Conservation (phyloP, 1,140 invertebrate genomes). For the Bombus difficillimus region DNA sequence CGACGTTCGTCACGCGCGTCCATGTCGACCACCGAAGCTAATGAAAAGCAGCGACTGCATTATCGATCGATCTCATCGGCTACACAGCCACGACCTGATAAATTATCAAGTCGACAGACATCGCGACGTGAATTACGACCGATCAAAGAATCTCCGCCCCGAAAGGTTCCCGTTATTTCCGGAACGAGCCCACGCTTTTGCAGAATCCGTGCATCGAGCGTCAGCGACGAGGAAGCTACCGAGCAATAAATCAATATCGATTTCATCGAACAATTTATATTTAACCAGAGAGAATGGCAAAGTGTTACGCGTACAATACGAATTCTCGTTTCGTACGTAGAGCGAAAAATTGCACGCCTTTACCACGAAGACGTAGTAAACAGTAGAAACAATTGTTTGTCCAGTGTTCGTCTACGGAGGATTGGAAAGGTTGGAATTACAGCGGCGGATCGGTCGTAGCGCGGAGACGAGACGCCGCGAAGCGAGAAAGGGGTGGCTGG, state of each 20-base stretch:
- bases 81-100: not conserved
- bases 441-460: not conserved
- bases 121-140: conserved; percentile 21
- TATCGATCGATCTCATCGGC: conserved; percentile 31
- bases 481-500: conserved; percentile 2
- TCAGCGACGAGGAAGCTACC: not conserved
- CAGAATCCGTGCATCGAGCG: not conserved
- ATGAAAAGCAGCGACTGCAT: conserved; percentile 28
- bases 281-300: not conserved
- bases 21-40: not conserved
- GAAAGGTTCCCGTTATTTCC: conserved; percentile 41
- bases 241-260: not conserved
- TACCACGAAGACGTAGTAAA: too few species aligned
- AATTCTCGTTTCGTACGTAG: too few species aligned
- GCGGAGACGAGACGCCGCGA: too few species aligned
- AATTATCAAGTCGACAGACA: conserved; percentile 34
- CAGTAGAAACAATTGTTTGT: too few species aligned
- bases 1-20: too few species aligned
- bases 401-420: too few species aligned
- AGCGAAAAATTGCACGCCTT: too few species aligned
- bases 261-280: not conserved
- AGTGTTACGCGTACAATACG: too few species aligned
- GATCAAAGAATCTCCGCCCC: not conserved
- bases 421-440: not conserved
- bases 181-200: not conserved